phyloP scores from a whole-genome alignment of 2,797 vertebrate genomes.

The Phyllotis vaccarum region DNA sequence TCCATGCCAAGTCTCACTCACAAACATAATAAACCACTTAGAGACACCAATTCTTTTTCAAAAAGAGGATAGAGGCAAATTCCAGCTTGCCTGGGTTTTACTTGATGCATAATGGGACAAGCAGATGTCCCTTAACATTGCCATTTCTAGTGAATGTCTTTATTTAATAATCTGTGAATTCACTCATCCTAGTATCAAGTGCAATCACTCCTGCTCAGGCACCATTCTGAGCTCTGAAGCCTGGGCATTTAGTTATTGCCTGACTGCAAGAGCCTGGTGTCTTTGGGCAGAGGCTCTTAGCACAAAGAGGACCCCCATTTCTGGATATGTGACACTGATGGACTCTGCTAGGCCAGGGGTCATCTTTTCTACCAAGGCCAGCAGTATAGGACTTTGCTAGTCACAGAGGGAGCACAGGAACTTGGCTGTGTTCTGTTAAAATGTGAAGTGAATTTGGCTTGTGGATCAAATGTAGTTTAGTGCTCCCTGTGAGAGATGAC shows the following conservation, averaged over 20 bases:
- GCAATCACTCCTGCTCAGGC: background rate
- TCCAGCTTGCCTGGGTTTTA: background rate
- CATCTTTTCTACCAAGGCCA: background rate
- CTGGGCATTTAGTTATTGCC: background rate
- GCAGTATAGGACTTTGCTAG: background rate
- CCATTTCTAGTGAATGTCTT: background rate
- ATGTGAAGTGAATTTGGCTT: background rate
- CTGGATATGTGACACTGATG: background rate
- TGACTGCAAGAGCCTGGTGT: background rate
- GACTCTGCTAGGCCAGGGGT: background rate
- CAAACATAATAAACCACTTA: constrained; percentile 56
- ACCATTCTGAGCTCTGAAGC: background rate
- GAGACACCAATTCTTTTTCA: background rate
- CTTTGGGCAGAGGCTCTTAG: background rate
- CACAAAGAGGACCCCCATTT: background rate
- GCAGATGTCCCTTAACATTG: background rate
- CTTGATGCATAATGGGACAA: background rate
- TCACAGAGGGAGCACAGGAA: background rate
- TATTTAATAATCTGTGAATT: background rate
- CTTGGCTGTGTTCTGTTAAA: background rate
- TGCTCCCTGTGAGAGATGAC: background rate
- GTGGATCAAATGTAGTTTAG: background rate
- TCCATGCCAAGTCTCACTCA: background rate
- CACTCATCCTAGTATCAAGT: background rate
- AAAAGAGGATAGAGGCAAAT: constrained; percentile 34